These are phyloP conservation scores for Hesperia comma DNA, from an alignment of 2,888 invertebrate genomes.

Conservation along the genomic window DNA sequence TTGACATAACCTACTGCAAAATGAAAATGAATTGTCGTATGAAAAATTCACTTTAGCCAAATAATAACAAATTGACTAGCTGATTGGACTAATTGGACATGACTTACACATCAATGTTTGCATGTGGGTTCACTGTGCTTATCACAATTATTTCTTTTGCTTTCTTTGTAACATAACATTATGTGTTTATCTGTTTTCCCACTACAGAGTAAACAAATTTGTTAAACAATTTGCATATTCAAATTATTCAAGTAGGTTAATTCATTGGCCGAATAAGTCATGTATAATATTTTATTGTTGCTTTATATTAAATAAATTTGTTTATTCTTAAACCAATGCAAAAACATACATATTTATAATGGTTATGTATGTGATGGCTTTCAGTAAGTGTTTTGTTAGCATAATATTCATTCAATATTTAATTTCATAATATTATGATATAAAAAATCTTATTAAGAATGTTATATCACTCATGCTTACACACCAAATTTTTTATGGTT, in stretches of 20 bases:
- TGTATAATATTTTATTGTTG: neutral
- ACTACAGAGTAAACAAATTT: conserved; percentile 31
- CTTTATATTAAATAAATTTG: conserved; percentile 18
- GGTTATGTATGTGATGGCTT: conserved; percentile 15
- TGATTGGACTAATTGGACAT: conserved; percentile 26
- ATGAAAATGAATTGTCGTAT: conserved; percentile 48
- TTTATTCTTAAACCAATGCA: conserved; percentile 11
- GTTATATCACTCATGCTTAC: neutral
- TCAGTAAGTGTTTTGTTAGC: conserved; percentile 10
- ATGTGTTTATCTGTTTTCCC: conserved; percentile 7
- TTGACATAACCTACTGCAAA: conserved; percentile 78
- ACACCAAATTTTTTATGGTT: too few relatives aligned
- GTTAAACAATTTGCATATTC: neutral
- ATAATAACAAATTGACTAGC: conserved; percentile 37
- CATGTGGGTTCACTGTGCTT: conserved; percentile 71
- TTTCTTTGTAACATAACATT: conserved; percentile 49
- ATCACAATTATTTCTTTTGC: conserved; percentile 48
- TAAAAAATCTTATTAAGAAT: neutral
- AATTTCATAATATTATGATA: neutral
- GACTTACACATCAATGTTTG: conserved; percentile 53
- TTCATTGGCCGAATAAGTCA: neutral
- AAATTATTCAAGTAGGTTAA: neutral
- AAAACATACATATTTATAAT: conserved; percentile 1
- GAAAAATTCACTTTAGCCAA: conserved; percentile 46
- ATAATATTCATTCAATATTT: too few relatives aligned